Conservation (phyloP, 2,113 vertebrate genomes). For the Balaenoptera acutorostrata region DNA sequence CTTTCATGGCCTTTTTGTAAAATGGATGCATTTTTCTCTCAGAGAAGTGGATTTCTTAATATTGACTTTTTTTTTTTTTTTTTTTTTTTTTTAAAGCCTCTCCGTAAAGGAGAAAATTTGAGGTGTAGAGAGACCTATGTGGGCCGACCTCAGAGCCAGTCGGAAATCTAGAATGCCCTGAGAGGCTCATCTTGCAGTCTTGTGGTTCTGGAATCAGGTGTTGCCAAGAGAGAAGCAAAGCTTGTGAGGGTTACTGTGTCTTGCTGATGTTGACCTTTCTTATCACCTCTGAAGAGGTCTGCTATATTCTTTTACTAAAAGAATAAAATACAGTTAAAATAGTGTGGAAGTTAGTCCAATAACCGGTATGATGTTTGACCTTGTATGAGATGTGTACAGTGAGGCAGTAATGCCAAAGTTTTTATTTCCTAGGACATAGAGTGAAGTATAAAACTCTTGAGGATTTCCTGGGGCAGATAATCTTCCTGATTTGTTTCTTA, state of each 20-base stretch:
- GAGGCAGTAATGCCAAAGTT: background rate
- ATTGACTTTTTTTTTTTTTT: background rate
- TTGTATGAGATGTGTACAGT: constrained; percentile 12
- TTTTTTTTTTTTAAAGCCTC: background rate
- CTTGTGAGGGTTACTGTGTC: background rate
- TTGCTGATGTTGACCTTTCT: background rate
- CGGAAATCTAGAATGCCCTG: constrained; percentile 24
- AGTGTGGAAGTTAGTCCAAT: background rate
- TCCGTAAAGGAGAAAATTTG: background rate
- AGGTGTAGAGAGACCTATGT: background rate
- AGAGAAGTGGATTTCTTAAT: constrained; percentile 9
- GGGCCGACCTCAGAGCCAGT: background rate
- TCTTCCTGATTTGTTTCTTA: background rate
- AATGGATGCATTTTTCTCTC: background rate
- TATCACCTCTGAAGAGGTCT: background rate
- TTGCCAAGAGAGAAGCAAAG: constrained; percentile 6
- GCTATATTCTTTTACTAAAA: background rate
- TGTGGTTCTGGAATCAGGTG: constrained; percentile 20
- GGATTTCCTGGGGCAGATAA: background rate
- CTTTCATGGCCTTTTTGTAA: background rate
- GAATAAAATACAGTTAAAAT: background rate
- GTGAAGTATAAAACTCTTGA: background rate
- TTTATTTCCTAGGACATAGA: background rate
- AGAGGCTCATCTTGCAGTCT: constrained; percentile 6
- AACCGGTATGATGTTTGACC: background rate